phyloP scores from a whole-genome alignment of 2,888 invertebrate genomes.

The Troides aeacus region DNA sequence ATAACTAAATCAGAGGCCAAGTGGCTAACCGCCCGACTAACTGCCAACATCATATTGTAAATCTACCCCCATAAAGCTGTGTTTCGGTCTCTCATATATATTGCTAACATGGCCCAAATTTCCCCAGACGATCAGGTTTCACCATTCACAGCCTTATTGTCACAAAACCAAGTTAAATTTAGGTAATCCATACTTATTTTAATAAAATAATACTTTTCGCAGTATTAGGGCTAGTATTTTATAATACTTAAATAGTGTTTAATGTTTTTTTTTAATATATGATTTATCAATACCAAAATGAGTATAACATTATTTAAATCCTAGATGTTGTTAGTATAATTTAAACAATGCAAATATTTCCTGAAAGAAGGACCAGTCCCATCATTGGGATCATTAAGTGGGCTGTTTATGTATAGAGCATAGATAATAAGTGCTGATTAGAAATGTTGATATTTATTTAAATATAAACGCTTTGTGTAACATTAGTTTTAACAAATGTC shows the following conservation, averaged over 20 bases:
- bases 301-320: conserved; percentile 23
- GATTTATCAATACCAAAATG: conserved; percentile 13
- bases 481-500: conserved; percentile 12
- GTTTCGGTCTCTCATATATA: too few species aligned
- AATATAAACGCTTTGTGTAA: conserved; percentile 8
- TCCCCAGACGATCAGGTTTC: too few species aligned
- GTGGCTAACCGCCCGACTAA: too few species aligned
- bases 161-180: too few species aligned
- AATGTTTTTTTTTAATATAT: background rate
- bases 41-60: too few species aligned
- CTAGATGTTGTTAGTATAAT: conserved; percentile 29
- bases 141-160: too few species aligned
- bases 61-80: too few species aligned
- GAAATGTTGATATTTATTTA: conserved; percentile 17
- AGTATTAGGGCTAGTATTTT: background rate
- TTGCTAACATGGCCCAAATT: too few species aligned
- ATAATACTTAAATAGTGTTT: background rate
- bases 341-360: conserved; percentile 19
- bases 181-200: background rate
- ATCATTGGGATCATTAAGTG: too few species aligned
- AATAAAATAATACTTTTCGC: background rate
- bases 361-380: too few species aligned
- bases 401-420: background rate
- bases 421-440: conserved; percentile 4
- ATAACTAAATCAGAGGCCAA: too few species aligned